Evolutionary conservation across 2,888 invertebrate species (phyloP).

Genomic region (Podotricha telesiphe): DNA sequence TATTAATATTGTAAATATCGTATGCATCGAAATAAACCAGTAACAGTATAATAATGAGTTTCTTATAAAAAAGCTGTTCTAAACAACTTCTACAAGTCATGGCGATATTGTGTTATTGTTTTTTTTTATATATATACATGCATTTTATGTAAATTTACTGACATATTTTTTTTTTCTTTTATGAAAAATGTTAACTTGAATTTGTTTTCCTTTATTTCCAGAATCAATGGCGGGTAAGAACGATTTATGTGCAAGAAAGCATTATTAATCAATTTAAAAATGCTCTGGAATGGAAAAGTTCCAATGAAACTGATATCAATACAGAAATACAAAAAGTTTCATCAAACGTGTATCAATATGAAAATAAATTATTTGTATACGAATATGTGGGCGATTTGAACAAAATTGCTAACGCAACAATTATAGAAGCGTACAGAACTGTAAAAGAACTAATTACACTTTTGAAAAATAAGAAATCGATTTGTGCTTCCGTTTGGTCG

Average conservation of each 20-base stretch:
- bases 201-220: constrained; percentile 44
- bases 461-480: constrained; percentile 43
- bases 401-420: constrained; percentile 39
- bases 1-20: no score
- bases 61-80: no score
- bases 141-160: no score
- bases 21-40: no score
- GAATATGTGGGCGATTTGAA: constrained; percentile 44
- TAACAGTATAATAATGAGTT: no score
- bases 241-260: constrained; percentile 62
- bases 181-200: no score
- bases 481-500: constrained; percentile 61
- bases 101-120: no score
- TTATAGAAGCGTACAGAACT: constrained; percentile 62
- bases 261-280: constrained; percentile 54
- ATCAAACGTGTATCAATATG: constrained; percentile 43
- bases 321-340: constrained; percentile 31
- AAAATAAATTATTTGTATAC: constrained; percentile 38
- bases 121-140: no score
- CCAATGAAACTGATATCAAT: constrained; percentile 32
- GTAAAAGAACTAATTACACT: constrained; percentile 59
- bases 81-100: no score
- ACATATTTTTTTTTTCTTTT: no score
- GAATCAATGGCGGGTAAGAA: constrained; percentile 57
- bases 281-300: constrained; percentile 51